These are phyloP conservation scores for Apamea epomidion DNA, from an alignment of 2,888 invertebrate genomes.

Conservation along the genomic window DNA sequence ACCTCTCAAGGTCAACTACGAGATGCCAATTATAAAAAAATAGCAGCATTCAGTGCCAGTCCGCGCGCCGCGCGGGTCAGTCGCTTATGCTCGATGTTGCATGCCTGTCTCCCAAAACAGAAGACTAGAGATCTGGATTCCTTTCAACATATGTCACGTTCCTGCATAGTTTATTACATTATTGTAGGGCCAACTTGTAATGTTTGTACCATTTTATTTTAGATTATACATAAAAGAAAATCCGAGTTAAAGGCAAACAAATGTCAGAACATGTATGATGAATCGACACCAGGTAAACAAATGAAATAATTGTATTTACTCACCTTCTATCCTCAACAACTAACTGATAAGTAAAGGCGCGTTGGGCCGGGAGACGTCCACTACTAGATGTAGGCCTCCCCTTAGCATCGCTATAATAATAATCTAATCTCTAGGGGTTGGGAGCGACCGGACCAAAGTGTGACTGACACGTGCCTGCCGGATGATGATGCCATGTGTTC, in stretches of 20 bases:
- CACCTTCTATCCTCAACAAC: not conserved
- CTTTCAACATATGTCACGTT: not conserved
- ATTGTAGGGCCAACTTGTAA: not conserved
- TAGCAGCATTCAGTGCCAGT: no score
- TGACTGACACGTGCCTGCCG: no score
- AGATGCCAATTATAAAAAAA: no score
- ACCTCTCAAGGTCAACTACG: no score
- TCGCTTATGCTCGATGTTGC: no score
- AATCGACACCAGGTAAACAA: conserved; percentile 15
- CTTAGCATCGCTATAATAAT: no score
- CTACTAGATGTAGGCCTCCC: not conserved
- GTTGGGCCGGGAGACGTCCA: not conserved
- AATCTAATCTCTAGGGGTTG: no score
- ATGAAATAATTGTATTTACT: no score
- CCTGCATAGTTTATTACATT: not conserved
- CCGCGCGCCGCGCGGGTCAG: no score
- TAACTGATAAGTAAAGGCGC: not conserved
- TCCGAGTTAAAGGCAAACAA: conserved; percentile 15
- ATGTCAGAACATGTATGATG: not conserved
- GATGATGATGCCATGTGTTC: no score
- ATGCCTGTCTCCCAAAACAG: no score
- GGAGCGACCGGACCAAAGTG: no score
- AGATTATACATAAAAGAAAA: conserved; percentile 42
- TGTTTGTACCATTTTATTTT: not conserved
- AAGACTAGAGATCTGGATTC: not conserved